phyloP scores from a whole-genome alignment of 2,888 invertebrate genomes.

The Drosophila heteroneura region DNA sequence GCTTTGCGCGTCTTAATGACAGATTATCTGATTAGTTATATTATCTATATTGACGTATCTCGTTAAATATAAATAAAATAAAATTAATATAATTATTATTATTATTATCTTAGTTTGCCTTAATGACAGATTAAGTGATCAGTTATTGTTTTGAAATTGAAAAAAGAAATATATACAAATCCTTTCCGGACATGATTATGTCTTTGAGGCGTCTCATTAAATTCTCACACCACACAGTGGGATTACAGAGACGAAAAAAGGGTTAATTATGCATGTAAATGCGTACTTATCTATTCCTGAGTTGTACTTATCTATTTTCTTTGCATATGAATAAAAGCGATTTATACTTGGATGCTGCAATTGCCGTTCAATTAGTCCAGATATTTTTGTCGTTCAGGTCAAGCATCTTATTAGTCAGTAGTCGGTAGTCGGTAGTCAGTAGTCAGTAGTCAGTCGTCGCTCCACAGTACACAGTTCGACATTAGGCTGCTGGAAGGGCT shows the following conservation, averaged over 20 bases:
- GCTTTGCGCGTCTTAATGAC: background rate
- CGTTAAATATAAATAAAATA: background rate
- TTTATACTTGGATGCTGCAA: background rate
- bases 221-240: slow-evolving; percentile 41
- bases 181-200: slow-evolving; percentile 51
- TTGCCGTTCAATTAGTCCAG: slow-evolving; percentile 22
- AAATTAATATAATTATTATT: background rate
- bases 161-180: slow-evolving; percentile 22
- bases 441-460: background rate
- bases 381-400: slow-evolving; percentile 15
- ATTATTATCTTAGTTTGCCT: background rate
- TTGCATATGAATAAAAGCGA: background rate
- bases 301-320: background rate
- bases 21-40: background rate
- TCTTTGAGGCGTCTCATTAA: slow-evolving; percentile 34
- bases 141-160: slow-evolving; percentile 49
- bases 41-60: background rate
- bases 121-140: slow-evolving; percentile 20
- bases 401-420: slow-evolving; percentile 11
- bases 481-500: slow-evolving; percentile 53
- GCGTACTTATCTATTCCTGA: background rate
- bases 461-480: slow-evolving; percentile 33
- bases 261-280: background rate
- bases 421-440: background rate
- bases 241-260: background rate